Evolutionary conservation across 35 echinoderm and acorn worm species (phyloP), one percentile per base, ranked within the genome.

Genomic region (Apostichopus parvimensis): DNA sequence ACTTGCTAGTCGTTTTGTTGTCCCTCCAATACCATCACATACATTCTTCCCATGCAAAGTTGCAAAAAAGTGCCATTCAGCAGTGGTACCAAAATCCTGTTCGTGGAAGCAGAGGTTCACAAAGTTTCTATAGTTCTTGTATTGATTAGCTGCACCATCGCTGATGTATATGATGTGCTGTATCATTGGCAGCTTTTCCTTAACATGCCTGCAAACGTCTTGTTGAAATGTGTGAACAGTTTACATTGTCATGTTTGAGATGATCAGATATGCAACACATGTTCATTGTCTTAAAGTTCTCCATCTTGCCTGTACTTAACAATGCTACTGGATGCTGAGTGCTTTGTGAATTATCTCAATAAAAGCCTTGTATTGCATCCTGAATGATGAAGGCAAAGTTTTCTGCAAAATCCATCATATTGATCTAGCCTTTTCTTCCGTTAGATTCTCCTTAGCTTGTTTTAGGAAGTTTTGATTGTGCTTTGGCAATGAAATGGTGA

Each of bases 61-160:
- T 54, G 83, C 83, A 87, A 87, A 87, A 18, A 87, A 83, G 17
- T 87, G 83, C 83, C 83, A 87, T 60, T 87, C 83, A 59, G 83
- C 83, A 59, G 6, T 9, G 17, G 58, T n/a, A 10, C 83, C 83
- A 87, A 24, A 34, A 23, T 87, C 83, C 12, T 59, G 18, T 18
- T 87, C 6, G 56, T 87, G 83, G 17, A 24, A 26, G 13, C 34
- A 20, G 24, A 87, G 56, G 25, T 87, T 87, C 6, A 21, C 22
- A 12, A 87, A 11, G 4, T 87, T 87, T 60, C 57, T 87, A 18
- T 60, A 87, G 83, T 87, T 59, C 25, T 87, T 87, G 83, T 87
- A 87, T 18, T 87, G 83, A 20, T 6, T 59, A 60, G 83, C 83
- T 24, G 83, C 7, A 57, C 83, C 53, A 87, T 87, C 83, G 58